phyloP scores from a whole-genome alignment of 1,140 invertebrate genomes.

The Ips typographus region DNA sequence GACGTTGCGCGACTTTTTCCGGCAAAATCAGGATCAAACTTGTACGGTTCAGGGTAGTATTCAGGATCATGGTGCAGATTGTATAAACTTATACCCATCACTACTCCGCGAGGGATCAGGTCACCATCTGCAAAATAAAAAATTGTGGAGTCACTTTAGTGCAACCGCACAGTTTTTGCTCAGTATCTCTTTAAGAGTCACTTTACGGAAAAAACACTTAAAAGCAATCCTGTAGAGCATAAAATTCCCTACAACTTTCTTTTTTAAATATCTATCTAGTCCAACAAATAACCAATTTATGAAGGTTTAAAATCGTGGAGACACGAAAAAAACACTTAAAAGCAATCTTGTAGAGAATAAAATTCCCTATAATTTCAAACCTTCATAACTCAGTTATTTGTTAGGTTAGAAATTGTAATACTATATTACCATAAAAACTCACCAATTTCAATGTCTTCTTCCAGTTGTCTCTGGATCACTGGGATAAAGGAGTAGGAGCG shows the following conservation, averaged over 20 bases:
- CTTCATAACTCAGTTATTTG: background rate
- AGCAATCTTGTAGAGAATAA: too few relatives aligned
- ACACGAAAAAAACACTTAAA: too few relatives aligned
- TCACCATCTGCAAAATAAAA: background rate
- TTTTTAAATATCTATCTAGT: too few relatives aligned
- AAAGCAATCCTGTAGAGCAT: too few relatives aligned
- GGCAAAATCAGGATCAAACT: slow-evolving; percentile 74
- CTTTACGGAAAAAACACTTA: background rate
- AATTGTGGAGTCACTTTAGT: background rate
- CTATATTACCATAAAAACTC: background rate
- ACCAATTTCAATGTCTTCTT: background rate
- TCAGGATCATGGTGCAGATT: slow-evolving; percentile 56
- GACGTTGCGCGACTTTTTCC: slow-evolving; percentile 59
- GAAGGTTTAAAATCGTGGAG: too few relatives aligned
- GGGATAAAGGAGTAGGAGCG: background rate
- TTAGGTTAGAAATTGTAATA: background rate
- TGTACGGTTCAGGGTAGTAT: slow-evolving; percentile 68
- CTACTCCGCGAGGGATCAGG: background rate
- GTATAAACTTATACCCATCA: background rate
- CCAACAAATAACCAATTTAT: too few relatives aligned
- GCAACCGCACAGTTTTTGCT: background rate
- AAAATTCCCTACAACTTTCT: too few relatives aligned
- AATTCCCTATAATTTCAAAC: too few relatives aligned
- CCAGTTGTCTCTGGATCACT: background rate
- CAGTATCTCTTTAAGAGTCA: background rate